Percentiles rank a stretch among this genome's conserved stretches.
These are phyloP conservation scores for Plemyria rubiginata DNA, from an alignment of 2,888 invertebrate genomes.

Conservation along the genomic window DNA sequence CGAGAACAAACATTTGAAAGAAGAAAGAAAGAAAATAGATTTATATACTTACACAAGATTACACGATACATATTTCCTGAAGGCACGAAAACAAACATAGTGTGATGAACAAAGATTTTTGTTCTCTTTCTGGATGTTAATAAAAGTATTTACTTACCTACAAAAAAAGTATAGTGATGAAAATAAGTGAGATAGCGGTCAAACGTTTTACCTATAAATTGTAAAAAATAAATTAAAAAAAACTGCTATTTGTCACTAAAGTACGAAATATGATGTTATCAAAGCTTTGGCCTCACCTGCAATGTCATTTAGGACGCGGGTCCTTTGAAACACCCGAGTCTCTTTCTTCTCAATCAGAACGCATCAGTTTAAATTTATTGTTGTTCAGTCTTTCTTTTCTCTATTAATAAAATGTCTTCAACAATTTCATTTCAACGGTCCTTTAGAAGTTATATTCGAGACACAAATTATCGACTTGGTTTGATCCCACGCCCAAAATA, in stretches of 20 bases:
- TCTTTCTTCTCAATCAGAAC: slow-evolving; percentile 53
- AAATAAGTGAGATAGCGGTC: too few species aligned
- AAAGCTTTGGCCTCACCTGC: slow-evolving; percentile 29
- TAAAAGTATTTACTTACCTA: too few species aligned
- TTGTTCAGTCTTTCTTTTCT: slow-evolving; percentile 57
- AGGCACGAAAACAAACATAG: too few species aligned
- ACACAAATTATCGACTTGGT: slow-evolving; percentile 82
- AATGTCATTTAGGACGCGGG: slow-evolving; percentile 25
- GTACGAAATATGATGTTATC: slow-evolving; percentile 1
- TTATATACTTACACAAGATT: too few species aligned
- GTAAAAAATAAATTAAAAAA: too few species aligned
- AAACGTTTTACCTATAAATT: too few species aligned
- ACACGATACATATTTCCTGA: too few species aligned
- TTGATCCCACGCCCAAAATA: slow-evolving; percentile 85
- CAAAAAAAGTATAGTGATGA: too few species aligned
- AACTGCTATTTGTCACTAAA: not conserved
- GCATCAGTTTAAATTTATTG: slow-evolving; percentile 57
- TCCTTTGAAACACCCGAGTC: slow-evolving; percentile 52
- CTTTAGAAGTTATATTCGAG: slow-evolving; percentile 76
- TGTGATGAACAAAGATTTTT: too few species aligned
- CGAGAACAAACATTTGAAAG: too few species aligned
- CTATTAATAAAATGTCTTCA: slow-evolving; percentile 72
- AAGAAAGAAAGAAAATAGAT: too few species aligned
- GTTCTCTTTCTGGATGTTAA: too few species aligned
- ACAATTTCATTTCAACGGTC: slow-evolving; percentile 75